Evolutionary conservation across 2,113 vertebrate species (phyloP).

Genomic region (Hucho hucho): DNA sequence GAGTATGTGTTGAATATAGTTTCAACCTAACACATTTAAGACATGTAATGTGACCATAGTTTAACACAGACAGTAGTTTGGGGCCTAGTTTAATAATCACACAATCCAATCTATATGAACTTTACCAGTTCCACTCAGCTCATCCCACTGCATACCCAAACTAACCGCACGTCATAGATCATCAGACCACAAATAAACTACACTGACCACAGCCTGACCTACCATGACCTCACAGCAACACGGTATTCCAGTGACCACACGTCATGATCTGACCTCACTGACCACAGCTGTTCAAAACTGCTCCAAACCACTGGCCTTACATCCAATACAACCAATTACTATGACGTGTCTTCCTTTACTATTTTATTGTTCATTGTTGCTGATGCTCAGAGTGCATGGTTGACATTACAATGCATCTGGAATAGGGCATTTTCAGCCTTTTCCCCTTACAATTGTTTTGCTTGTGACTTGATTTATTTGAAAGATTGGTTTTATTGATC

Average conservation of each 20-base stretch:
- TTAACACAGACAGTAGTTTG: no score
- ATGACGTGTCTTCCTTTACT: no score
- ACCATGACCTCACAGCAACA: constrained; percentile 15
- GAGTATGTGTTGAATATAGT: no score
- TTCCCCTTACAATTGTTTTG: constrained; percentile 55
- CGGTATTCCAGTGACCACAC: not conserved
- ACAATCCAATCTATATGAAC: no score
- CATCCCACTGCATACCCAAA: constrained; percentile 17
- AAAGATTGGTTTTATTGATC: constrained; percentile 77
- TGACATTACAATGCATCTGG: constrained; percentile 62
- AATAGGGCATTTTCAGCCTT: constrained; percentile 55
- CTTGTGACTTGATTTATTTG: constrained; percentile 72
- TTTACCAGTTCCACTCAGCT: constrained; percentile 18
- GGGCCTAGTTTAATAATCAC: constrained; percentile 24
- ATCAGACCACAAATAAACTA: constrained; percentile 42
- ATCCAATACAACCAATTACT: not conserved
- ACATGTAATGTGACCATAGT: no score
- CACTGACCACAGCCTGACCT: constrained; percentile 46
- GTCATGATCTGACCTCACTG: constrained; percentile 3
- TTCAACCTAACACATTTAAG: no score
- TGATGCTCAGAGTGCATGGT: constrained; percentile 38
- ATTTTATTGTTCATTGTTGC: not conserved
- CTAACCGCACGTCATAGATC: constrained; percentile 31
- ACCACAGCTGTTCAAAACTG: constrained; percentile 54
- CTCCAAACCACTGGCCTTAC: constrained; percentile 9